Percentiles rank a stretch among this genome's conserved stretches.
Evolutionary conservation across 2,797 vertebrate species (phyloP).

Genomic region (Alectoris magna): DNA sequence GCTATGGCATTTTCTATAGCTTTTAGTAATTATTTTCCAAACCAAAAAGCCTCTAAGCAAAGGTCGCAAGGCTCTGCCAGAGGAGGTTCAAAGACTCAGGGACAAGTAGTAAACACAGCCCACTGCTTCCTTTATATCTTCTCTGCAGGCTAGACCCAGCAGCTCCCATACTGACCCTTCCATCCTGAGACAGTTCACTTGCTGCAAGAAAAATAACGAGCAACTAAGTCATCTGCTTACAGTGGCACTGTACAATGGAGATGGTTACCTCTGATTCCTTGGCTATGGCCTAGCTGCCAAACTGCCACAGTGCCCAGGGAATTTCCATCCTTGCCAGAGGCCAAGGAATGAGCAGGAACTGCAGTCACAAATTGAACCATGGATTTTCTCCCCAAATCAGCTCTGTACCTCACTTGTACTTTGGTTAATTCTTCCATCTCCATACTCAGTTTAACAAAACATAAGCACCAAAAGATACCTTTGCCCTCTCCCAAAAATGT

Average conservation of each 20-base stretch:
- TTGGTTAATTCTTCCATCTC: background rate
- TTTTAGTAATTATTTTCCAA: background rate
- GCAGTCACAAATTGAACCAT: background rate
- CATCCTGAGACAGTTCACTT: background rate
- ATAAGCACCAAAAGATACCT: background rate
- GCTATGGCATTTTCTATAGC: background rate
- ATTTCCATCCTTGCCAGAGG: background rate
- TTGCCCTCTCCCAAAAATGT: background rate
- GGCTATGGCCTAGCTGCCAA: background rate
- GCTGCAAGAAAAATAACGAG: fast-evolving
- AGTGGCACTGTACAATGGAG: background rate
- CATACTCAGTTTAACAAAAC: background rate
- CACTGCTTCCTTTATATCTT: background rate
- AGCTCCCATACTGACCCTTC: background rate
- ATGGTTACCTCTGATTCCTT: background rate
- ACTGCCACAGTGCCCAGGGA: background rate
- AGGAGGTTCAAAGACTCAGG: fast-evolving
- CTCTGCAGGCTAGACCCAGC: background rate
- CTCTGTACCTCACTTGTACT: background rate
- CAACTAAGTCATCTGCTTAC: background rate
- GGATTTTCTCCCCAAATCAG: background rate
- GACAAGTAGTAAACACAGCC: background rate
- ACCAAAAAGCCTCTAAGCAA: background rate
- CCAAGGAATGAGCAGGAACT: background rate
- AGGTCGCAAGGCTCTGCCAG: background rate